Evolutionary conservation across 2,113 vertebrate genomes (phyloP).

Genomic region (Eonycteris spelaea): DNA sequence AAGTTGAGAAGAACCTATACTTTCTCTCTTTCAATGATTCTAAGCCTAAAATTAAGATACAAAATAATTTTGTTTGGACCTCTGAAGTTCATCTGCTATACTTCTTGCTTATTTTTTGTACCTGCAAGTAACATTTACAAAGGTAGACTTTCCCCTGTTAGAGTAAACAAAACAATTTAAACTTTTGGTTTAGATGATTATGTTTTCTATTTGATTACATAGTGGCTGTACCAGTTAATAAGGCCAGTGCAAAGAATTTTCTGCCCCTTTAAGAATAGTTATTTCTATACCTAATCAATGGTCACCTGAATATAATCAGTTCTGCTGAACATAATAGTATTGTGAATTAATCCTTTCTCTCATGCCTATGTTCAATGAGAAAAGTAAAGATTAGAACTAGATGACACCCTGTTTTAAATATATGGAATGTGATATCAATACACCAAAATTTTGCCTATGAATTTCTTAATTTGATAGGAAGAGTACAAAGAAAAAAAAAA

Average conservation of each 20-base stretch:
- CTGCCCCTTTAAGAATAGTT: background rate
- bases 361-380: background rate
- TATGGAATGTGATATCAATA: background rate
- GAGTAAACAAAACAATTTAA: slow-evolving; percentile 20
- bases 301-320: background rate
- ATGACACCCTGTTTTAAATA: background rate
- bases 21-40: background rate
- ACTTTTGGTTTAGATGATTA: background rate
- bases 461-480: background rate
- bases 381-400: background rate
- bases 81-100: background rate
- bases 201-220: background rate
- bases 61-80: slow-evolving; percentile 5
- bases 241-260: background rate
- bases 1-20: background rate
- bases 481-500: background rate
- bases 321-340: background rate
- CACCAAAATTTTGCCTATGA: background rate
- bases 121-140: background rate
- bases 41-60: background rate
- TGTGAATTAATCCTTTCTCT: background rate
- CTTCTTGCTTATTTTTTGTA: background rate
- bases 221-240: background rate
- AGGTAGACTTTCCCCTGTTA: background rate
- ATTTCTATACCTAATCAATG: slow-evolving; percentile 28